Evolutionary conservation across 2,888 invertebrate genomes (phyloP).

Genomic region (Liodrosophila aerea): DNA sequence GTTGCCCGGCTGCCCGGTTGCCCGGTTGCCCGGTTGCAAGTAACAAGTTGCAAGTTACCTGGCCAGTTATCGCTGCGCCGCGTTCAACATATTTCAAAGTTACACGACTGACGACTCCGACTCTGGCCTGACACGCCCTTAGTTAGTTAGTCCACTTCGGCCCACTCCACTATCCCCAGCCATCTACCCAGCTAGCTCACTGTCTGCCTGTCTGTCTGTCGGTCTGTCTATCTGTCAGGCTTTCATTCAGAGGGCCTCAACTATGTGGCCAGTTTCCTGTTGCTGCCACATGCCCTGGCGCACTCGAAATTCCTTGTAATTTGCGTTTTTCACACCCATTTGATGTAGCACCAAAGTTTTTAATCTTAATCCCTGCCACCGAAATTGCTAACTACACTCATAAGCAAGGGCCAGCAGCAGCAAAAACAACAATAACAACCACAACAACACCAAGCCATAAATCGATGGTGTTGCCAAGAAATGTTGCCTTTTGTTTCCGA

Average conservation of each 20-base stretch:
- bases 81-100: slow-evolving; percentile 75
- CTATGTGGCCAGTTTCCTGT: slow-evolving; percentile 73
- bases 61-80: slow-evolving; percentile 70
- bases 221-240: slow-evolving; percentile 47
- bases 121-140: slow-evolving; percentile 69
- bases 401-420: slow-evolving; percentile 36
- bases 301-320: slow-evolving; percentile 70
- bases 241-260: slow-evolving; percentile 51
- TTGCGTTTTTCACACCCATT: slow-evolving; percentile 76
- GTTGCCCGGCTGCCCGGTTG: slow-evolving; percentile 10
- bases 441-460: slow-evolving; percentile 52
- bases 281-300: slow-evolving; percentile 2
- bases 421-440: slow-evolving; percentile 1
- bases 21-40: slow-evolving; percentile 39
- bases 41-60: slow-evolving; percentile 51
- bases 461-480: slow-evolving; percentile 70
- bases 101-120: slow-evolving; percentile 71
- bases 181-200: slow-evolving; percentile 13
- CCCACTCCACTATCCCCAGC: slow-evolving; percentile 20
- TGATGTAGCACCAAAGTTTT: slow-evolving; percentile 68
- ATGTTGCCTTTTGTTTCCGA: slow-evolving; percentile 32
- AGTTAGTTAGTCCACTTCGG: slow-evolving; percentile 45
- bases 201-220: slow-evolving; percentile 39
- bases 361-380: slow-evolving; percentile 78
- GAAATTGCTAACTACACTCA: slow-evolving; percentile 72